Evolutionary conservation across 2,888 invertebrate species (phyloP).

Genomic region (Cactoblastis cactorum): DNA sequence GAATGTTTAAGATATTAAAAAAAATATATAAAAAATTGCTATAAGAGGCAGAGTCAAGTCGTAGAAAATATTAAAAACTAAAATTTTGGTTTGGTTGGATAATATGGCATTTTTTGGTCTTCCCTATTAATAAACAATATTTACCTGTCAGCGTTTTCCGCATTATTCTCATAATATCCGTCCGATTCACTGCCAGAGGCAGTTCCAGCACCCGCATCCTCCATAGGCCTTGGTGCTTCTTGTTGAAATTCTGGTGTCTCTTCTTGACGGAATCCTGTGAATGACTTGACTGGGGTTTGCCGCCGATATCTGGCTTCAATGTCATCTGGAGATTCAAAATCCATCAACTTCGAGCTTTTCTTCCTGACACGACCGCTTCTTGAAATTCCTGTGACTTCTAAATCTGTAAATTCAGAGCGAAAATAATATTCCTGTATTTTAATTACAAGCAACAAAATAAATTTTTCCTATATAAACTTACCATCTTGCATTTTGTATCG

Average conservation of each 20-base stretch:
- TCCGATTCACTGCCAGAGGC: conserved; percentile 71
- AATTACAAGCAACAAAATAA: not conserved
- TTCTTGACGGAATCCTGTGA: conserved; percentile 42
- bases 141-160: conserved; percentile 67
- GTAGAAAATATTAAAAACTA: too few species aligned
- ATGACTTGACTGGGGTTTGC: conserved; percentile 58
- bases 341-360: conserved; percentile 96
- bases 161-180: conserved; percentile 67
- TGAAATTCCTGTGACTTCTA: conserved; percentile 92
- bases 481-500: conserved; percentile 20
- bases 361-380: conserved; percentile 94
- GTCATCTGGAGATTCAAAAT: conserved; percentile 95
- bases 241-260: conserved; percentile 46
- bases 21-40: too few species aligned
- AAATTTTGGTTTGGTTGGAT: too few species aligned
- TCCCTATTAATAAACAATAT: too few species aligned
- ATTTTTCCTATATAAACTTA: conserved; percentile 2
- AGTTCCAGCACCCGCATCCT: conserved; percentile 51
- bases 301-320: conserved; percentile 81
- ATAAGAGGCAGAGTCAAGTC: too few species aligned
- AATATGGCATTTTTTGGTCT: too few species aligned
- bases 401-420: conserved; percentile 62
- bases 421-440: not conserved
- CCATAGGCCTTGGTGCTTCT: conserved; percentile 38
- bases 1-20: not conserved